Evolutionary conservation across 2,888 invertebrate species (phyloP).

Genomic region (Eilema sororculum): DNA sequence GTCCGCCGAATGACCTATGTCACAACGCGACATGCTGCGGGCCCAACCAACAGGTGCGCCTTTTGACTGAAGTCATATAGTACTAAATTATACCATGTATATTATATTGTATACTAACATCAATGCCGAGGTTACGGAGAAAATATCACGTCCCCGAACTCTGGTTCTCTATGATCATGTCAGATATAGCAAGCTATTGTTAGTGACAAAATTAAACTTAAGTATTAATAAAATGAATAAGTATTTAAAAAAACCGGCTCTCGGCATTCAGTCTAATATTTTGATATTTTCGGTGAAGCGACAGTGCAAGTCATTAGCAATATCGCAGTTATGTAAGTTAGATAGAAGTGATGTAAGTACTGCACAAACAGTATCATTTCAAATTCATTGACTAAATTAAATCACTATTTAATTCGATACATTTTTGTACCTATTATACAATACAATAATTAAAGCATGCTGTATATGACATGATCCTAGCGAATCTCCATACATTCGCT

Average conservation of each 20-base stretch:
- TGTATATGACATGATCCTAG: slow-evolving; percentile 4
- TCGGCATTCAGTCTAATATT: neutral
- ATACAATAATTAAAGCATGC: neutral
- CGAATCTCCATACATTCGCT: slow-evolving; percentile 12
- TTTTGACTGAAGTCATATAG: slow-evolving; percentile 48
- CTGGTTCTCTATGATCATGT: slow-evolving; percentile 10
- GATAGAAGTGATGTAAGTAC: too few relatives aligned
- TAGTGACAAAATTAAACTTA: too few relatives aligned
- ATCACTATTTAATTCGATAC: neutral
- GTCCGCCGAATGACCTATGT: slow-evolving; percentile 94
- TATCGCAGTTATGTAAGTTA: too few relatives aligned
- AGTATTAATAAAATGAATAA: neutral
- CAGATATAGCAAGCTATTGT: slow-evolving; percentile 1
- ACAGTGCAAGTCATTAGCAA: too few relatives aligned
- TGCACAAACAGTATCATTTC: neutral
- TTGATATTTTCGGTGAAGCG: neutral
- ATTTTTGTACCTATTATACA: too few relatives aligned
- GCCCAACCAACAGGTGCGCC: slow-evolving; percentile 91
- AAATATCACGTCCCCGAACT: slow-evolving; percentile 8
- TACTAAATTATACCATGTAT: slow-evolving; percentile 34
- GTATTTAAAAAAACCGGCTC: neutral
- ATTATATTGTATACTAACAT: slow-evolving; percentile 21
- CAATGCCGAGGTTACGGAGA: slow-evolving; percentile 10
- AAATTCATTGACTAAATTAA: neutral
- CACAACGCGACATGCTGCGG: slow-evolving; percentile 96